Base-by-base conservation (phyloP, 2,113 vertebrate species). In the Poeciliopsis retropinna region DNA sequence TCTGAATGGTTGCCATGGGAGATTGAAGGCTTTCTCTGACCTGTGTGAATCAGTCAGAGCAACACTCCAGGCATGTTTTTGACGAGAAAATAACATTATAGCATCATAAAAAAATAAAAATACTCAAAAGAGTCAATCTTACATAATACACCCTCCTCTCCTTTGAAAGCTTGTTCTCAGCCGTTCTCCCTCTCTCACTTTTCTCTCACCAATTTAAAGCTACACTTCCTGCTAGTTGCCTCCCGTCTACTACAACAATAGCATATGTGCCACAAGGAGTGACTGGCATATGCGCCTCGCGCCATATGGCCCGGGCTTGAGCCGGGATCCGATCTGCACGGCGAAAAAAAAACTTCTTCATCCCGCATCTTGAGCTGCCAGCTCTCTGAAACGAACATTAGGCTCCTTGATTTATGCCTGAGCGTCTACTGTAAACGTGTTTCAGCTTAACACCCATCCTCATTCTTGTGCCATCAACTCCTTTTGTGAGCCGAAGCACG, bases 291-390 rank as follows among this genome's bases (percentile, higher is more conserved):
- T 89, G 90, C 73, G 87, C 85, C 76, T 70, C 62, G 61, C 75
- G 76, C 90, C 93, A 93, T 94, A 94, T 94, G 92, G 92, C 89
- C 63, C 34, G 32, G 78, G 86, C 91, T 91, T 86, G 89, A 90
- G 85, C 87, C 81, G 76, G 67, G 86, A 88, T 86, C 82, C 63
- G 66, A 87, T 84, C 88, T 78, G 80, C 61, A 12, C 67, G 79
- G 69, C 75, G 34, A 37, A 82, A 89, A 91, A 32, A 89, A 90
- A 89, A 83, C 80, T 31, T 89, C 90, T 90, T 92, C 87, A 87
- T 87, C 85, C 78, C 57, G 5, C 82, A 76, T 76, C 75, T 85
- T 54, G 70, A 79, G 86, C 81, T 91, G 92, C 90, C 90, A 92
- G 80, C 88, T 89, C 80, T 91, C 81, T 81, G 86, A 94, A 93